Conservation (phyloP, 2,797 vertebrate genomes). For the Semaprochilodus insignis region DNA sequence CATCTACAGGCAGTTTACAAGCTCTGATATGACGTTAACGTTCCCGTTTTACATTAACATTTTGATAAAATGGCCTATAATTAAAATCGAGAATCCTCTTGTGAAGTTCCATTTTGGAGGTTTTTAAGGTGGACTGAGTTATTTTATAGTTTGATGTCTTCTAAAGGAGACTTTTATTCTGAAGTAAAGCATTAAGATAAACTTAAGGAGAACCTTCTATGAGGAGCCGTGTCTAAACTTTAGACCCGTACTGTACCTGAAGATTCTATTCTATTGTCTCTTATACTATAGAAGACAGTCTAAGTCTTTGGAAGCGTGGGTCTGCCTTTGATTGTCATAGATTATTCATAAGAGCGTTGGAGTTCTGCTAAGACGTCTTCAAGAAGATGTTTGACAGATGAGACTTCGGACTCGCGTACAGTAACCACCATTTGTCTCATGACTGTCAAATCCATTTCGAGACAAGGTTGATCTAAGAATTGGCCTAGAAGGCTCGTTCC, state of each 20-base stretch:
- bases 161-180: no score
- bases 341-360: slow-evolving; percentile 24
- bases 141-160: no score
- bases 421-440: slow-evolving; percentile 41
- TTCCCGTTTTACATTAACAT: no score
- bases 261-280: not conserved
- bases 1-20: no score
- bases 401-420: slow-evolving; percentile 20
- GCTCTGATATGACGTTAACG: no score
- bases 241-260: not conserved
- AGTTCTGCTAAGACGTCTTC: slow-evolving; percentile 20
- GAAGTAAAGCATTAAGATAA: no score
- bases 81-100: no score
- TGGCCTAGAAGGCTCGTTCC: slow-evolving; percentile 44
- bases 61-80: no score
- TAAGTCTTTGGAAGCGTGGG: not conserved
- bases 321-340: not conserved
- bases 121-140: no score
- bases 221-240: no score
- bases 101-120: no score
- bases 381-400: slow-evolving; percentile 41
- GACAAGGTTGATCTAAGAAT: slow-evolving; percentile 48
- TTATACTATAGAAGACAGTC: not conserved
- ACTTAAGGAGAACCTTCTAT: no score
- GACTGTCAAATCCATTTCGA: slow-evolving; percentile 47